phyloP scores from a whole-genome alignment of 2,797 vertebrate species.

The Rhynchotus rufescens region DNA sequence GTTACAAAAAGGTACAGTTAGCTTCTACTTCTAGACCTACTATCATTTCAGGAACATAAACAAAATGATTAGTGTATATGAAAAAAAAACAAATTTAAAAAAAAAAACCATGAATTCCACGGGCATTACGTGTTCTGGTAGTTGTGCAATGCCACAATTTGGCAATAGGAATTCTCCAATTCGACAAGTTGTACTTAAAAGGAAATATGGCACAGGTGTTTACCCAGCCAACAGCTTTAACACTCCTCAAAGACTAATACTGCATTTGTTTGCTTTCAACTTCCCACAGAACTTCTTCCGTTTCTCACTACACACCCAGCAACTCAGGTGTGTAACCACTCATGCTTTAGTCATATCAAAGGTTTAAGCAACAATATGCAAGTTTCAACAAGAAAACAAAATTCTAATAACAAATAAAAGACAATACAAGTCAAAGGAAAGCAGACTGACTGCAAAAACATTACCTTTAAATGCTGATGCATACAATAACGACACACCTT shows the following conservation, averaged over 20 bases:
- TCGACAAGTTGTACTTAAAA: not conserved
- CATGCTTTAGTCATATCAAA: not conserved
- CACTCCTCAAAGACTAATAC: not conserved
- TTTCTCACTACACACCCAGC: conserved; percentile 37
- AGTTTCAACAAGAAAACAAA: conserved; percentile 18
- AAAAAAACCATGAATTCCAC: not conserved
- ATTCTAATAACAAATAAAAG: conserved; percentile 1
- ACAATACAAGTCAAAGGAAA: not conserved
- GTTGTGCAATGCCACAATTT: not conserved
- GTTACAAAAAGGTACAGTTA: not conserved
- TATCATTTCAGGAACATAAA: not conserved
- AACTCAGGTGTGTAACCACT: not conserved
- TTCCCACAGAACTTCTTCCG: conserved; percentile 45
- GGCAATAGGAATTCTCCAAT: no score
- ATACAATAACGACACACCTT: conserved; percentile 97
- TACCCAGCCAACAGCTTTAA: not conserved
- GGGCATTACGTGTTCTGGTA: rapidly evolving
- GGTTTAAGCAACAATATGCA: not conserved
- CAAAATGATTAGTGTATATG: not conserved
- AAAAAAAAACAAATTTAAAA: not conserved
- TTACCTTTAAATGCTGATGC: conserved; percentile 98
- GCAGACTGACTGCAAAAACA: not conserved
- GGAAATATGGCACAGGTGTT: not conserved
- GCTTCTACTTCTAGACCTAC: not conserved
- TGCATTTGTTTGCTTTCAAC: conserved; percentile 17